Evolutionary conservation across 1,140 invertebrate species (phyloP).

Genomic region (Patella vulgata): DNA sequence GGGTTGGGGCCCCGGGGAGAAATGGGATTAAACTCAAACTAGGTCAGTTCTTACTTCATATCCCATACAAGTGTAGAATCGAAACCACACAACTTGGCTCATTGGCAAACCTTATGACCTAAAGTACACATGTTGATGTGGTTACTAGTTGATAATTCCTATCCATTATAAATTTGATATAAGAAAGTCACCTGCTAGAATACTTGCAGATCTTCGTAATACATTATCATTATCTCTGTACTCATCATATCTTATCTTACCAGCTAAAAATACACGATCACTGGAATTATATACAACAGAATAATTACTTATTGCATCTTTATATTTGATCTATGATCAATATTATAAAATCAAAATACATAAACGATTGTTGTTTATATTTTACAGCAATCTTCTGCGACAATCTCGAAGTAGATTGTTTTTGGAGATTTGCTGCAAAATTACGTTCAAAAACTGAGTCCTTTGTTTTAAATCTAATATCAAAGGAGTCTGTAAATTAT

Average conservation of each 20-base stretch:
- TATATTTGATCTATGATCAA: background rate
- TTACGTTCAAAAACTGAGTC: background rate
- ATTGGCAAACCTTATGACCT: no score
- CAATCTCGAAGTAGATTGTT: background rate
- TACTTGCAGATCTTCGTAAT: constrained; percentile 76
- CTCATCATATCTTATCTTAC: constrained; percentile 86
- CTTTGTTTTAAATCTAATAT: background rate
- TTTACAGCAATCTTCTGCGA: background rate
- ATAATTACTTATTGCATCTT: no score
- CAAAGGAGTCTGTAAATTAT: no score
- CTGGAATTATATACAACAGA: constrained; percentile 55
- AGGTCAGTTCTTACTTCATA: no score
- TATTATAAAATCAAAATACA: background rate
- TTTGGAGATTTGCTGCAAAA: background rate
- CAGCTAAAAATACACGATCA: constrained; percentile 84
- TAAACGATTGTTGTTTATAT: background rate
- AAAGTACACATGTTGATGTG: no score
- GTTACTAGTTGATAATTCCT: no score
- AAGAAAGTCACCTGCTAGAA: constrained; percentile 73
- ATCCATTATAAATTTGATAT: background rate
- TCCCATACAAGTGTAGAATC: no score
- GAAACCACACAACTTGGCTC: no score
- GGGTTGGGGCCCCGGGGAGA: no score
- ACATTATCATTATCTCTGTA: constrained; percentile 82
- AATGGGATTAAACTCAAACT: no score